Evolutionary conservation across 2,888 invertebrate genomes (phyloP).

Genomic region (Resseliella maxima): DNA sequence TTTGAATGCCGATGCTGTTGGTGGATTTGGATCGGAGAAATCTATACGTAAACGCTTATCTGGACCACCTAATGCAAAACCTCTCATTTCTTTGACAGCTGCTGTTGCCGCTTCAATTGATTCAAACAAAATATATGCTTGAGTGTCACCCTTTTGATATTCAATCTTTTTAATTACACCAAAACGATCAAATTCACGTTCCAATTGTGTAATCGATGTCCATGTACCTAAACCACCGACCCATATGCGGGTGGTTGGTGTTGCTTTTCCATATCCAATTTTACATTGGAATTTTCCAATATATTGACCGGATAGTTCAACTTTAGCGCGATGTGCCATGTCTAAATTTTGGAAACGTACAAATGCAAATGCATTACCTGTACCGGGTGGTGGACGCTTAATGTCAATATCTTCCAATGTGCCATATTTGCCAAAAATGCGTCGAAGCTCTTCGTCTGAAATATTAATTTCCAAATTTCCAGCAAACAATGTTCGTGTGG

Average conservation of each 20-base stretch:
- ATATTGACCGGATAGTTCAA: constrained; percentile 95
- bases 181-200: constrained; percentile 96
- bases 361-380: constrained; percentile 98
- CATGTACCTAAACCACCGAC: constrained; percentile 97
- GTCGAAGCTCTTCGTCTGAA: constrained; percentile 91
- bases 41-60: constrained; percentile 91
- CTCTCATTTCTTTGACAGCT: constrained; percentile 96
- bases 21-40: constrained; percentile 82
- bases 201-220: constrained; percentile 92
- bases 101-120: constrained; percentile 97
- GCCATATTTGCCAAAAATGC: constrained; percentile 96
- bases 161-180: constrained; percentile 98
- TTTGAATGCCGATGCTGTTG: constrained; percentile 73
- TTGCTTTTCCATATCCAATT: constrained; percentile 98
- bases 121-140: constrained; percentile 96
- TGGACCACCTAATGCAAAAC: constrained; percentile 91
- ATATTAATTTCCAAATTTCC: constrained; percentile 99
- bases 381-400: constrained; percentile 94
- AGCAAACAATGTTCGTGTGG: constrained; percentile 96
- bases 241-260: constrained; percentile 97
- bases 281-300: constrained; percentile 99
- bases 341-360: constrained; percentile 95
- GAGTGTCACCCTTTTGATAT: constrained; percentile 93
- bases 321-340: constrained; percentile 94
- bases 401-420: constrained; percentile 98